Evolutionary conservation across 2,888 invertebrate species (phyloP).

Genomic region (Pachymerium ferrugineum): DNA sequence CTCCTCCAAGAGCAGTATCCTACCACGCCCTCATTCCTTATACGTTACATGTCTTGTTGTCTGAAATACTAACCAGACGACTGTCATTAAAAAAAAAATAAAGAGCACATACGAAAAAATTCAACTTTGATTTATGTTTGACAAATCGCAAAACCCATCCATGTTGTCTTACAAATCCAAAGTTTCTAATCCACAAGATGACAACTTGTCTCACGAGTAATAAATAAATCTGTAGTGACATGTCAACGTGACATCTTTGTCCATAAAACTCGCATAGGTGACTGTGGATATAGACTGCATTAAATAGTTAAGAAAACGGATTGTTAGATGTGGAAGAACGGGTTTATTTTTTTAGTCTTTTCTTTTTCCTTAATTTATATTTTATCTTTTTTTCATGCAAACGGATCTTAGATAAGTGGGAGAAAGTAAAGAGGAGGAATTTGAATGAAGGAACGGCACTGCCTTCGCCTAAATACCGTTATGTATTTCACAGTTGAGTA

Average conservation of each 20-base stretch:
- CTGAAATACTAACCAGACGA: not conserved
- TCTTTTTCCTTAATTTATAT: too few relatives aligned
- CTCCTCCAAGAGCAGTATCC: slow-evolving; percentile 18
- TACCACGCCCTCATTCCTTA: slow-evolving; percentile 21
- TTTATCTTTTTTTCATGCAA: too few relatives aligned
- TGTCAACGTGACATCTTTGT: not conserved
- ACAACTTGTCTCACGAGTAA: not conserved
- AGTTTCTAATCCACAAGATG: slow-evolving; percentile 7
- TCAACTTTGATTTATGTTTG: not conserved
- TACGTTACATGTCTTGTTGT: not conserved
- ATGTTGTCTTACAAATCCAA: not conserved
- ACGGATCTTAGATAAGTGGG: too few relatives aligned
- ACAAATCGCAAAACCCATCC: not conserved
- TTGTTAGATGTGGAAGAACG: too few relatives aligned
- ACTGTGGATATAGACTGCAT: too few relatives aligned
- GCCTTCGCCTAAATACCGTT: too few relatives aligned
- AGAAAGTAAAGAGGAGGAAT: too few relatives aligned
- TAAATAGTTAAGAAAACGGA: too few relatives aligned
- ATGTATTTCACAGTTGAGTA: not conserved
- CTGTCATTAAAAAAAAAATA: not conserved
- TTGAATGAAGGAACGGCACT: too few relatives aligned
- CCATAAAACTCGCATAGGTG: too few relatives aligned
- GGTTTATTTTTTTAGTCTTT: too few relatives aligned
- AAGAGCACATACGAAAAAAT: not conserved
- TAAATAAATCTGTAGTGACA: not conserved